phyloP scores from a whole-genome alignment of 2,888 invertebrate species.

The Nephrotoma flavescens region DNA sequence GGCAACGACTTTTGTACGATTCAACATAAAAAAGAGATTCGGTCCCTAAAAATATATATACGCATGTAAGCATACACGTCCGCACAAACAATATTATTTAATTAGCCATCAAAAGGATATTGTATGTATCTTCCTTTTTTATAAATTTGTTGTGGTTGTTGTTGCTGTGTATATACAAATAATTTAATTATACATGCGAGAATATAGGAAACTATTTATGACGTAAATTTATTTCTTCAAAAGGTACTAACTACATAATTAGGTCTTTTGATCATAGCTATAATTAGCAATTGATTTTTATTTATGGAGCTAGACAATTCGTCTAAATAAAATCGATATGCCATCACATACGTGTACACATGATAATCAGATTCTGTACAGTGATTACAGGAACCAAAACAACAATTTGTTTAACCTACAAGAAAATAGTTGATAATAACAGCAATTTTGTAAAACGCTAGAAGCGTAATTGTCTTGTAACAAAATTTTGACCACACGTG shows the following conservation, averaged over 20 bases:
- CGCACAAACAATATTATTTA: neutral
- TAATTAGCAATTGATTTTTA: neutral
- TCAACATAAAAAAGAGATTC: neutral
- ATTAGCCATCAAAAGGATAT: neutral
- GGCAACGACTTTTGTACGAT: neutral
- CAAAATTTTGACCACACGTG: no score
- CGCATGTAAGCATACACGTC: no score
- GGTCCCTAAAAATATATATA: neutral
- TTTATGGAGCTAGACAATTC: neutral
- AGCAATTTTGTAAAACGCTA: no score
- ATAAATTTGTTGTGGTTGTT: neutral
- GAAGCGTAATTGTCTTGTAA: no score
- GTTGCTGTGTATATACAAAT: neutral
- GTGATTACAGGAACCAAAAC: no score
- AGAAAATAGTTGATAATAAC: no score
- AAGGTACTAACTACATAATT: neutral
- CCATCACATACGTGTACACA: no score
- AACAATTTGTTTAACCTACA: no score
- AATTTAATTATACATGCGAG: neutral
- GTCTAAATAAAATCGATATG: neutral
- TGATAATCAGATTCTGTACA: no score
- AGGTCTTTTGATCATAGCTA: neutral
- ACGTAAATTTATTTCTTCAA: neutral
- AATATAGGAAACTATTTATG: neutral
- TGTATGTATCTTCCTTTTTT: neutral